A percentile compares a stretch with the other conserved stretches of the same genome.
Evolutionary conservation across 2,797 vertebrate genomes (phyloP).

Genomic region (Siniperca obscura): DNA sequence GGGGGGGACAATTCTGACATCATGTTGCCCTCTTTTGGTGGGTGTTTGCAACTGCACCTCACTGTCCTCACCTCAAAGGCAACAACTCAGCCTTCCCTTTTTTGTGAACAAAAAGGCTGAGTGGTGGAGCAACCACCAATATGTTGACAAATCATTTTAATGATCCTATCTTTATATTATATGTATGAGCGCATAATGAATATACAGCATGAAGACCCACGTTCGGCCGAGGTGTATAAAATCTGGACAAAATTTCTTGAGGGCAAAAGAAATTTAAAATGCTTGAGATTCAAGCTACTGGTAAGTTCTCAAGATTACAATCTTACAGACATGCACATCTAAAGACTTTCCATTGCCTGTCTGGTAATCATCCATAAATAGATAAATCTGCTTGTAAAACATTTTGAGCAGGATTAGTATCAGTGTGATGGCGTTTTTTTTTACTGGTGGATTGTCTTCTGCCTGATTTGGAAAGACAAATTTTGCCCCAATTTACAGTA

Average conservation of each 20-base stretch:
- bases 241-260: background rate
- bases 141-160: background rate
- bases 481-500: background rate
- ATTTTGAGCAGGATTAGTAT: background rate
- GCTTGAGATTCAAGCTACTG: background rate
- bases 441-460: background rate
- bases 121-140: too few species aligned
- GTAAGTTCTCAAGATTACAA: background rate
- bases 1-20: constrained; percentile 82
- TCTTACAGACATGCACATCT: background rate
- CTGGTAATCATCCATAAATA: background rate
- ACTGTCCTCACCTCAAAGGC: constrained; percentile 46
- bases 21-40: constrained; percentile 90
- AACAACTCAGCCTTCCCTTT: background rate
- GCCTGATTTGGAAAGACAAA: background rate
- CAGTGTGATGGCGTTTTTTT: background rate
- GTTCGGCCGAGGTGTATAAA: too few species aligned
- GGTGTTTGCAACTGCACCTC: constrained; percentile 78
- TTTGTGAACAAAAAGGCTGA: background rate
- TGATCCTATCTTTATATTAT: background rate
- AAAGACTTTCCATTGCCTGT: background rate
- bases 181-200: background rate
- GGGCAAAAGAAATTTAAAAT: background rate
- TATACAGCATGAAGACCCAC: background rate
- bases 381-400: background rate